Conservation (phyloP, 2,797 vertebrate genomes). For the Squalus acanthias region DNA sequence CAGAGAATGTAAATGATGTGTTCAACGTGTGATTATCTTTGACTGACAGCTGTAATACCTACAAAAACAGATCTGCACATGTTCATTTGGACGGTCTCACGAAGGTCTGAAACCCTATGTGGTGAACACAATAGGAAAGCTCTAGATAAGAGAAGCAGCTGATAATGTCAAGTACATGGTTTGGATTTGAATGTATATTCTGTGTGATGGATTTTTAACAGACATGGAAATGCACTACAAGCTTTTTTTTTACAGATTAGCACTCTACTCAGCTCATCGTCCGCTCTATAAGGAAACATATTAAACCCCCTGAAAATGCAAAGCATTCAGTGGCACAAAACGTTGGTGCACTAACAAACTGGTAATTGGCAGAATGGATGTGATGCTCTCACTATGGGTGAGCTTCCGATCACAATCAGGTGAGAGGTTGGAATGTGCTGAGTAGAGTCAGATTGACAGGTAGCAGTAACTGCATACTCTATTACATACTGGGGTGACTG, state of each 20-base stretch:
- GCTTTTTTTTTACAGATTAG: background rate
- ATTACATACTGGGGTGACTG: background rate
- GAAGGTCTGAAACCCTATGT: constrained; percentile 18
- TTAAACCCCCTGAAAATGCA: background rate
- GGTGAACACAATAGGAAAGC: constrained; percentile 23
- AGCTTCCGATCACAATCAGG: background rate
- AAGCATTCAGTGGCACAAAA: background rate
- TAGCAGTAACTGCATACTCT: background rate
- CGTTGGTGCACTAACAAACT: background rate
- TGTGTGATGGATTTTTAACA: constrained; percentile 25
- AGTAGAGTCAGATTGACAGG: background rate
- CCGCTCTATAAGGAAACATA: background rate
- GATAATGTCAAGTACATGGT: constrained; percentile 25
- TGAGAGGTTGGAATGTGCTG: background rate
- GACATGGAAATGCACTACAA: constrained; percentile 15
- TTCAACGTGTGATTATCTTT: constrained; percentile 22
- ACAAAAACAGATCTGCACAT: constrained; percentile 20
- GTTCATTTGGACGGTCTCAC: constrained; percentile 18
- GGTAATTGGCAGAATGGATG: background rate
- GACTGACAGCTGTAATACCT: constrained; percentile 25
- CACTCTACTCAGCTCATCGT: background rate
- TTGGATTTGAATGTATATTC: constrained; percentile 22
- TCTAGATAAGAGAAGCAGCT: background rate
- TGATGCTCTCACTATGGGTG: background rate
- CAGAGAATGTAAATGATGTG: constrained; percentile 24